Evolutionary conservation across 2,888 invertebrate species (phyloP).

Genomic region (Eupithecia dodoneata): DNA sequence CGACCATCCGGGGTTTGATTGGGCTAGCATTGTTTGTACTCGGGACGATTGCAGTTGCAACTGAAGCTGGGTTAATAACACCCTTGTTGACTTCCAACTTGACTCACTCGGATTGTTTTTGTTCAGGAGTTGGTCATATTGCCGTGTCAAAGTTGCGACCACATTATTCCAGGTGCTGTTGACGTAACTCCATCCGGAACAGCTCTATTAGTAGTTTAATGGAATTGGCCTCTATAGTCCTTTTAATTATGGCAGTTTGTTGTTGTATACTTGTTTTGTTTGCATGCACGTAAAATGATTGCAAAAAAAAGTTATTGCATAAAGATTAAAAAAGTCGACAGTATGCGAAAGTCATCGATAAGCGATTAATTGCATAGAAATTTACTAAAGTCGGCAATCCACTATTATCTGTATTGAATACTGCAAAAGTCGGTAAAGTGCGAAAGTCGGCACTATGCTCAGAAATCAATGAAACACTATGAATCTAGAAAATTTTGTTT

Average conservation of each 20-base stretch:
- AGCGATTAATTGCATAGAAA: no score
- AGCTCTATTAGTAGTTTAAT: background rate
- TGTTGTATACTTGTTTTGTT: background rate
- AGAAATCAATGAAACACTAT: background rate
- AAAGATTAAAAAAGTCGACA: no score
- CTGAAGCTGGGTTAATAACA: conserved; percentile 51
- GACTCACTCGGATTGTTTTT: conserved; percentile 32
- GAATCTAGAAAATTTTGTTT: background rate
- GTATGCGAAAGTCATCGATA: no score
- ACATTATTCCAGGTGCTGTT: conserved; percentile 2
- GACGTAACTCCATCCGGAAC: background rate
- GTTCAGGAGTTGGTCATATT: conserved; percentile 8
- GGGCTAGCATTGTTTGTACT: conserved; percentile 73
- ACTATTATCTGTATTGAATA: no score
- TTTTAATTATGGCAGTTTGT: background rate
- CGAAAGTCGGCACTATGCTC: no score
- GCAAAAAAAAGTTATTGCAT: no score
- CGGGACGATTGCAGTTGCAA: conserved; percentile 65
- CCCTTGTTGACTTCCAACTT: conserved; percentile 45
- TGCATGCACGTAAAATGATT: background rate
- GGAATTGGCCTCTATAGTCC: background rate
- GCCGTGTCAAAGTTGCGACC: conserved; percentile 6
- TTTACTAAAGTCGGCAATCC: no score
- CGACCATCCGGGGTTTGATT: conserved; percentile 76
- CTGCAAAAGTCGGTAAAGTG: no score